phyloP scores from a whole-genome alignment of 2,888 invertebrate genomes.

The Eueremaeus valkanovi region DNA sequence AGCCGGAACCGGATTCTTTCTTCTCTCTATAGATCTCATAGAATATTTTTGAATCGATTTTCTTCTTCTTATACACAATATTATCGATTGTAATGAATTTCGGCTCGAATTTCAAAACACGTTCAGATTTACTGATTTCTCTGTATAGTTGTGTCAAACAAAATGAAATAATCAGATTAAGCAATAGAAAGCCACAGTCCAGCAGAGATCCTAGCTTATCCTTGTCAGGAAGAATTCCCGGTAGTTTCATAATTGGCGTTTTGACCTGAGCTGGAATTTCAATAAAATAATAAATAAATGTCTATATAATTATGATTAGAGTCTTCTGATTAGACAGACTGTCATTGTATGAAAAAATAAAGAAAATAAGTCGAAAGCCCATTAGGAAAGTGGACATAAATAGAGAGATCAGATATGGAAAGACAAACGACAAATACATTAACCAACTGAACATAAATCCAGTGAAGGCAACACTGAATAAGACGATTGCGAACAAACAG shows the following conservation, averaged over 20 bases:
- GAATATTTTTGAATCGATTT: not conserved
- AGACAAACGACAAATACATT: not conserved
- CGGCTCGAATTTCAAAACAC: not conserved
- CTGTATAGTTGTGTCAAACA: not conserved
- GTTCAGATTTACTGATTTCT: not conserved
- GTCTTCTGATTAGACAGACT: not conserved
- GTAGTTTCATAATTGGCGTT: not conserved
- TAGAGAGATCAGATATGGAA: not conserved
- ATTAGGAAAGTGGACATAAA: not conserved
- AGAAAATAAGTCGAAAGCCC: not conserved
- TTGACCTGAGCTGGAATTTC: not conserved
- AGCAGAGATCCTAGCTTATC: not conserved
- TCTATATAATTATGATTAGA: no score
- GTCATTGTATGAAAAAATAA: not conserved
- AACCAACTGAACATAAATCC: constrained; percentile 3
- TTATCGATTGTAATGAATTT: not conserved
- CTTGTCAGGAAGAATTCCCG: not conserved
- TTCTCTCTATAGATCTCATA: not conserved
- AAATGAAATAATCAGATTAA: not conserved
- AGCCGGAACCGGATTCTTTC: not conserved
- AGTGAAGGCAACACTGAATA: not conserved
- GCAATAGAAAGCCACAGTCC: not conserved
- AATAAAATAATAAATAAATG: not conserved
- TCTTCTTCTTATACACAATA: not conserved
- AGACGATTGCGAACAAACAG: not conserved